Evolutionary conservation across 2,113 vertebrate species (phyloP).

Genomic region (Mobula hypostoma): DNA sequence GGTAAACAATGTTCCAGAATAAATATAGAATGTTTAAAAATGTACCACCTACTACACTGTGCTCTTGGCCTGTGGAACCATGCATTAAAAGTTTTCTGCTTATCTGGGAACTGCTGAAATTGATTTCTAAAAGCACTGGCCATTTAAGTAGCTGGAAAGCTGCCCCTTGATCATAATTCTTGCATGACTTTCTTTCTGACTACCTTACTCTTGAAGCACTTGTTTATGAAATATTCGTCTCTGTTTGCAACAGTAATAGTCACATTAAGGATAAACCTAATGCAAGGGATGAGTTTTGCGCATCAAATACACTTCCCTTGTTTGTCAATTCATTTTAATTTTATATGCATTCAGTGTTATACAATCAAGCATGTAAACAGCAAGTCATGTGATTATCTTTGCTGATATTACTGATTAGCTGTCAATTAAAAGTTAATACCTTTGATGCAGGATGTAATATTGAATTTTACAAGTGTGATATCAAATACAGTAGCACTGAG

Average conservation of each 20-base stretch:
- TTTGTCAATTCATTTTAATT: constrained; percentile 2
- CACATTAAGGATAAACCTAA: not conserved
- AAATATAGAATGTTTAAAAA: too few relatives aligned
- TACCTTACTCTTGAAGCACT: not conserved
- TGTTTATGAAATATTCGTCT: not conserved
- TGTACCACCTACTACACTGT: too few relatives aligned
- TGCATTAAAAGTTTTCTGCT: not conserved
- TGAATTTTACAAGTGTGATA: not conserved
- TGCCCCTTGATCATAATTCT: not conserved
- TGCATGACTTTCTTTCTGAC: not conserved
- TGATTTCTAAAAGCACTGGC: not conserved
- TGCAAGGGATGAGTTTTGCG: not conserved
- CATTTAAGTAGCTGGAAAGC: not conserved
- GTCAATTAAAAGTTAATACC: not conserved
- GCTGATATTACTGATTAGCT: not conserved
- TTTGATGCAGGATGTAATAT: not conserved
- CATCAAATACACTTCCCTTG: not conserved
- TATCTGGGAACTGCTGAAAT: not conserved
- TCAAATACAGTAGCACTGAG: not conserved
- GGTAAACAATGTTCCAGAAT: too few relatives aligned
- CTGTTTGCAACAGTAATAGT: not conserved
- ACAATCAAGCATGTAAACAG: not conserved
- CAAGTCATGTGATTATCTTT: not conserved
- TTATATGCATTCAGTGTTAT: not conserved
- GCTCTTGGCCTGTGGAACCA: too few relatives aligned